A percentile compares a stretch with the other conserved stretches of the same genome.
These are phyloP conservation scores for Ptilodon capucinus DNA, from an alignment of 2,888 invertebrate genomes.

Conservation along the genomic window DNA sequence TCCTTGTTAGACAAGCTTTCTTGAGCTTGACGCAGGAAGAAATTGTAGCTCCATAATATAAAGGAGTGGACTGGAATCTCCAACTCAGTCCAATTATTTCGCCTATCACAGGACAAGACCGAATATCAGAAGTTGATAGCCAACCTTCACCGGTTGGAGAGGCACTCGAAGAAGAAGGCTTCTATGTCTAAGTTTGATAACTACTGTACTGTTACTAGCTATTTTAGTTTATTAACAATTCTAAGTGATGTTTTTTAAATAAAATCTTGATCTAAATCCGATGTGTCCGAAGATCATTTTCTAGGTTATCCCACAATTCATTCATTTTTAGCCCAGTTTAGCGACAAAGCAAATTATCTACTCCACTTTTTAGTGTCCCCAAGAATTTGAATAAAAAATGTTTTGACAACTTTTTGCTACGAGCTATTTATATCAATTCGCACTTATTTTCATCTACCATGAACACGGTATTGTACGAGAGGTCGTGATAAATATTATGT, in stretches of 20 bases:
- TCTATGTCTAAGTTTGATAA: no score
- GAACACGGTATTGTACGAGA: not conserved
- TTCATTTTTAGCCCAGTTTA: not conserved
- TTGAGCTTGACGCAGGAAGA: no score
- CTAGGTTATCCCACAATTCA: not conserved
- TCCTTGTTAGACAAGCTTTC: not conserved
- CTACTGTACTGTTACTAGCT: no score
- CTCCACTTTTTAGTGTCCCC: not conserved
- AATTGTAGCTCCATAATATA: no score
- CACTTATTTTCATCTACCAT: not conserved
- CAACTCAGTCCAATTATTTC: no score
- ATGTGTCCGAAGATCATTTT: not conserved
- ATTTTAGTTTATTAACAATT: not conserved
- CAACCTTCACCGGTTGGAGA: no score
- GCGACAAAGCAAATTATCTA: not conserved
- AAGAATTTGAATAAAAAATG: not conserved
- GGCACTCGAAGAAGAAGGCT: no score
- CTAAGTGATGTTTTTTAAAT: not conserved
- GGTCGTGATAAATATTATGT: not conserved
- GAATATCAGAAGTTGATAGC: no score
- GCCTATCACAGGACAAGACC: no score
- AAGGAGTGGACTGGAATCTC: no score
- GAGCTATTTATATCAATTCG: not conserved
- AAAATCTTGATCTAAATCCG: not conserved
- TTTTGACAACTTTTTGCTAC: not conserved